Evolutionary conservation across 2,113 vertebrate species (phyloP).

Genomic region (Tachuris rubrigastra): DNA sequence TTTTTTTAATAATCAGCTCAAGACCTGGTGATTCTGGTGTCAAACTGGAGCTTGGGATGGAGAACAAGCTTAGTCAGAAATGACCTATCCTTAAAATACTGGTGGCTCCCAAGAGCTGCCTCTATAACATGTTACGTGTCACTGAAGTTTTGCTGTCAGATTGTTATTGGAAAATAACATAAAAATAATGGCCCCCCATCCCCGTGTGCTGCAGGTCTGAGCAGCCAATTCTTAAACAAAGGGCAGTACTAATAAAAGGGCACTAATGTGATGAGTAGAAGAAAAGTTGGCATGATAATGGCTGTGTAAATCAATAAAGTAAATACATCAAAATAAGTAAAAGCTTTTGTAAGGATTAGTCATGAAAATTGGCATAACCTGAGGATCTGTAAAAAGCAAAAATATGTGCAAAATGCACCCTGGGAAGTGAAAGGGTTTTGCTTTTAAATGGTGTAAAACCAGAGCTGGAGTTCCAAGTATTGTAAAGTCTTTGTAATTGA

Average conservation of each 20-base stretch:
- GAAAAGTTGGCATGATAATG: neutral
- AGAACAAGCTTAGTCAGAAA: neutral
- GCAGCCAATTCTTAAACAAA: neutral
- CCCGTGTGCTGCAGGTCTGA: neutral
- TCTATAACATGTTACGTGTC: neutral
- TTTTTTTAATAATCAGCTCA: neutral
- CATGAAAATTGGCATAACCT: neutral
- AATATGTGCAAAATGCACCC: neutral
- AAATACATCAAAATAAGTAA: conserved; percentile 9
- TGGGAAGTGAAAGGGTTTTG: neutral
- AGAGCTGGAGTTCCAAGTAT: neutral
- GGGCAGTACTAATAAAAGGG: neutral
- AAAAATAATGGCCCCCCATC: neutral
- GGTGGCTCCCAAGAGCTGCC: neutral
- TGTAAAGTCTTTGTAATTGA: neutral
- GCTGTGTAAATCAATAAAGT: neutral
- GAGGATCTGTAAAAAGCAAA: neutral
- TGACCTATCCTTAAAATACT: neutral
- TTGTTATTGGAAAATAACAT: neutral
- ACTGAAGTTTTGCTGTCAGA: neutral
- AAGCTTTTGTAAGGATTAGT: neutral
- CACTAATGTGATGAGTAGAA: neutral
- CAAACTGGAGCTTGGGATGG: neutral
- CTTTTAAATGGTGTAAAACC: neutral
- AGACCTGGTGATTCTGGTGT: neutral